Conservation (phyloP, 2,888 invertebrate genomes). For the Drosophila imparisetae region DNA sequence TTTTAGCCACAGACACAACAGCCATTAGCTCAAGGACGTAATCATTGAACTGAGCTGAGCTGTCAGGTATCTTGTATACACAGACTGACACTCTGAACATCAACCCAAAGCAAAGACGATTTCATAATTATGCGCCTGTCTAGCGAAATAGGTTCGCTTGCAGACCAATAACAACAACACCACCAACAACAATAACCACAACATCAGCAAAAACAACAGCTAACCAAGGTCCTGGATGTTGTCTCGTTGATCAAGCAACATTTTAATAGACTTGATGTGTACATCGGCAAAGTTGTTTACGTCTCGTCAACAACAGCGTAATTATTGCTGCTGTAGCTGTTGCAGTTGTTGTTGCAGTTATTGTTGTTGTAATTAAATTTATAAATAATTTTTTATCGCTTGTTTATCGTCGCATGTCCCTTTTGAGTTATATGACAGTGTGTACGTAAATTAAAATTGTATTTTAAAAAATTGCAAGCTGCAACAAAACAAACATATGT, state of each 20-base stretch:
- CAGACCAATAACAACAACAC: constrained; percentile 26
- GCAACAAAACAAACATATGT: constrained; percentile 8
- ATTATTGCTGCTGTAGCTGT: constrained; percentile 20
- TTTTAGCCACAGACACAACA: background rate
- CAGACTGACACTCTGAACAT: constrained; percentile 28
- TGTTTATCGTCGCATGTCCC: constrained; percentile 68
- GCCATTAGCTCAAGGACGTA: background rate
- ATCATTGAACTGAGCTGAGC: background rate
- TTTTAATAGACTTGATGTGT: constrained; percentile 77
- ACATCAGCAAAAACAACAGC: constrained; percentile 27
- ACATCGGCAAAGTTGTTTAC: constrained; percentile 70
- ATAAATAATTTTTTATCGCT: constrained; percentile 75
- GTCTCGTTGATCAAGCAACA: constrained; percentile 74
- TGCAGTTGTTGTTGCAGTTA: constrained; percentile 34
- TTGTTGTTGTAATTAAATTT: constrained; percentile 76
- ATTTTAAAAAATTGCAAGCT: constrained; percentile 52
- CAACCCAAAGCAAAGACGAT: constrained; percentile 39
- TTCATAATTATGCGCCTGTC: constrained; percentile 67
- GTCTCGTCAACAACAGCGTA: constrained; percentile 69
- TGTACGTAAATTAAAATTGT: constrained; percentile 75
- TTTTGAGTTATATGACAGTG: constrained; percentile 69
- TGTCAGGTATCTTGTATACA: constrained; percentile 7
- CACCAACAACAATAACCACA: background rate
- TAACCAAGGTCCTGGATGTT: constrained; percentile 27
- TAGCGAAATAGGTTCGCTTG: constrained; percentile 56